Evolutionary conservation across 2,113 vertebrate genomes (phyloP).

Genomic region (Formicarius rufipectus): DNA sequence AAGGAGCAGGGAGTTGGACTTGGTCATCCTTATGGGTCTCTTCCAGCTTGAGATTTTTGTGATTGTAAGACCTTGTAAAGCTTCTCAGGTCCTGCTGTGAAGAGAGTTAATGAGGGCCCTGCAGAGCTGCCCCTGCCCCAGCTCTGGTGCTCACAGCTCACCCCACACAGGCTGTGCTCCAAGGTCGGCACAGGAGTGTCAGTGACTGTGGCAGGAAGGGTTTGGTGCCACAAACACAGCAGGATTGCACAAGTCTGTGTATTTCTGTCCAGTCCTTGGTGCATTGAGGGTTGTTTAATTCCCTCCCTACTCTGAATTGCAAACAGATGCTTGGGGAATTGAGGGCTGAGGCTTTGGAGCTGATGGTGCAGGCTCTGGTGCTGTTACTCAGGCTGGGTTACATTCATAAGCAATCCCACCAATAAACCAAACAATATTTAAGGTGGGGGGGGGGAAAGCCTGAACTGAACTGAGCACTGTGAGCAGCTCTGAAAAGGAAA

Average conservation of each 20-base stretch:
- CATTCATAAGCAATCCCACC: neutral
- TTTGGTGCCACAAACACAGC: neutral
- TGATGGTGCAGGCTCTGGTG: neutral
- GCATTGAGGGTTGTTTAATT: neutral
- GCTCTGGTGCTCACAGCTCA: too few species aligned
- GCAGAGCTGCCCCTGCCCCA: neutral
- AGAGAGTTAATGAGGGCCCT: too few species aligned
- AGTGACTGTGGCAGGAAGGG: neutral
- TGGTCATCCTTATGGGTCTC: neutral
- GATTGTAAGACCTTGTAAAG: neutral
- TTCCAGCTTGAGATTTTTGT: neutral
- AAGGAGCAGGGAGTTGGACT: neutral
- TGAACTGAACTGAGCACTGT: neutral
- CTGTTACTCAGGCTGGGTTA: neutral
- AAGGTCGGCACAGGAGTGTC: too few species aligned
- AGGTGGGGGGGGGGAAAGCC: fast-evolving
- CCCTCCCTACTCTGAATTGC: neutral
- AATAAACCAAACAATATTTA: neutral
- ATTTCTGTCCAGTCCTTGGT: neutral
- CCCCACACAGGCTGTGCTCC: neutral
- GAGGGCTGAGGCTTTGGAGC: neutral
- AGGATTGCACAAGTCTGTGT: too few species aligned
- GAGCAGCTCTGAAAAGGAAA: neutral
- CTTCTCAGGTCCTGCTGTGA: neutral
- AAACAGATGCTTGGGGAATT: neutral